Conservation (phyloP, 2,888 invertebrate species). For the Keiferia lycopersicella region DNA sequence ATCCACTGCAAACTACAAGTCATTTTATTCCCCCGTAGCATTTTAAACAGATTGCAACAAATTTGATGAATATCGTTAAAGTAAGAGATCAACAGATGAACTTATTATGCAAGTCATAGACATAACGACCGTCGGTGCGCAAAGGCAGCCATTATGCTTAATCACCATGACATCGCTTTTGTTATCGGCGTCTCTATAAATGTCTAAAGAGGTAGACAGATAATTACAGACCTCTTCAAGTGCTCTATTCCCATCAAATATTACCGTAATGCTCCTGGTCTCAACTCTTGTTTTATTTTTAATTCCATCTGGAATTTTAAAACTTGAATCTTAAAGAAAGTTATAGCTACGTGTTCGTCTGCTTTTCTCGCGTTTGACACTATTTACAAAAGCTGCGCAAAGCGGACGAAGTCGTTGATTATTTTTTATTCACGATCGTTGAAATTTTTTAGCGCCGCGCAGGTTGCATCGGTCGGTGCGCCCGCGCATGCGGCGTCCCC, state of each 20-base stretch:
- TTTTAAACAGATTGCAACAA: slow-evolving; percentile 36
- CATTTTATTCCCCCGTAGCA: slow-evolving; percentile 46
- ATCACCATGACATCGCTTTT: slow-evolving; percentile 42
- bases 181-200: slow-evolving; percentile 34
- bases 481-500: slow-evolving; percentile 61
- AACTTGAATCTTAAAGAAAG: background rate
- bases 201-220: slow-evolving; percentile 35
- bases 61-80: slow-evolving; percentile 37
- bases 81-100: slow-evolving; percentile 38
- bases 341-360: background rate
- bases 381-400: slow-evolving; percentile 18
- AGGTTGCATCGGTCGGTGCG: slow-evolving; percentile 43
- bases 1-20: slow-evolving; percentile 40
- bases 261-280: background rate
- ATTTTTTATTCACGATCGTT: slow-evolving; percentile 39
- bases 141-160: slow-evolving; percentile 37
- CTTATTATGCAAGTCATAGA: slow-evolving; percentile 52
- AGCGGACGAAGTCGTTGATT: slow-evolving; percentile 38
- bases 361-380: slow-evolving; percentile 1
- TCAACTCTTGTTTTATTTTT: background rate
- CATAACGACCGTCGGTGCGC: slow-evolving; percentile 39
- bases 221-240: slow-evolving; percentile 21
- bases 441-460: slow-evolving; percentile 51
- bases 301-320: background rate
- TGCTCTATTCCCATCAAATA: slow-evolving; percentile 11